phyloP scores from a whole-genome alignment of 2,888 invertebrate species.

The Sympetrum striolatum region DNA sequence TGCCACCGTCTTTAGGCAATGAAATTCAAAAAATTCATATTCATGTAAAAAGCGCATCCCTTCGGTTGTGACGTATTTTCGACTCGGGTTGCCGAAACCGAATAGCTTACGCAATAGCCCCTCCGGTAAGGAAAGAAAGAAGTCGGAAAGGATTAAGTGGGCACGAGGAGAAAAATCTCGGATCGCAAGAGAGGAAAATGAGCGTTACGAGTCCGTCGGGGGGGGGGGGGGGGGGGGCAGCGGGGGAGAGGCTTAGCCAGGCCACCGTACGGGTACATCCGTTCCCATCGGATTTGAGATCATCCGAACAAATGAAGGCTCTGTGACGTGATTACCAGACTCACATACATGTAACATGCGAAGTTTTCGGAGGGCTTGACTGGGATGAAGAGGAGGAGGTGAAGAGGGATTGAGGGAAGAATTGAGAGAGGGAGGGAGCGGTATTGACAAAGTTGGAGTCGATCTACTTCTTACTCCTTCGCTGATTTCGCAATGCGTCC shows the following conservation, averaged over 20 bases:
- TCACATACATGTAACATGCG: not conserved
- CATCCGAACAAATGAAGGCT: constrained; percentile 21
- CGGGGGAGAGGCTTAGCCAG: not conserved
- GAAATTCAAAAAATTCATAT: no score
- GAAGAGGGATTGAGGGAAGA: not conserved
- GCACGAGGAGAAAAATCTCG: not conserved
- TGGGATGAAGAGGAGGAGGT: not conserved
- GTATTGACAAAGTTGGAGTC: no score
- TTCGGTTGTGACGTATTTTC: no score
- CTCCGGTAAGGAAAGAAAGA: not conserved
- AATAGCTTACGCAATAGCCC: no score
- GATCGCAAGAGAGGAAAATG: not conserved
- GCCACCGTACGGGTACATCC: not conserved
- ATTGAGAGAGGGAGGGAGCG: no score
- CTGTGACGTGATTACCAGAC: constrained; percentile 13
- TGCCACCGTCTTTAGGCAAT: no score
- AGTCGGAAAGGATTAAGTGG: not conserved
- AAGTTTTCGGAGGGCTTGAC: not conserved
- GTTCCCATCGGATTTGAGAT: not conserved
- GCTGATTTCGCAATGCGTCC: no score
- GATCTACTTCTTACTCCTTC: no score
- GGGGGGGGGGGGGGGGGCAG: not conserved
- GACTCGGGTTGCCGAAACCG: no score
- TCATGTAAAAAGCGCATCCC: no score
- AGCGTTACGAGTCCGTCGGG: no score